phyloP scores from a whole-genome alignment of 2,113 vertebrate genomes.

The Hystrix cristata region DNA sequence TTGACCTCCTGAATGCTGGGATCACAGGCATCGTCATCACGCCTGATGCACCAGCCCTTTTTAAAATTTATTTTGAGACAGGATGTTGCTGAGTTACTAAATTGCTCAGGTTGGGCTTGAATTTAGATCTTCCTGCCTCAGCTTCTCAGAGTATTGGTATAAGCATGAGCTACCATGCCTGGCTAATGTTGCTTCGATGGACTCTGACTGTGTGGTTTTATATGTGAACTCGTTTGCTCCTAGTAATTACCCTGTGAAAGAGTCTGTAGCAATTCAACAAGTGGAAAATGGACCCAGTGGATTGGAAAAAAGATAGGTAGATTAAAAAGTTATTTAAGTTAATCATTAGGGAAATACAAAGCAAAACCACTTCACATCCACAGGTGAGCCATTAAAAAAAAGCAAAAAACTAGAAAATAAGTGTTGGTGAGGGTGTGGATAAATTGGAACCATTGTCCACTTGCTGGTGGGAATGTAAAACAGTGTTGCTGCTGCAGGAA shows the following conservation, averaged over 20 bases:
- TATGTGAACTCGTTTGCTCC: slow-evolving; percentile 24
- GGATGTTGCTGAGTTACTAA: not conserved
- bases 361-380: not conserved
- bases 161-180: not conserved
- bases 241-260: not conserved
- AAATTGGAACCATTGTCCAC: not conserved
- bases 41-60: not conserved
- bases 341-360: slow-evolving; percentile 29
- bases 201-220: not conserved
- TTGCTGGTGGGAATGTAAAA: not conserved
- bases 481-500: not conserved
- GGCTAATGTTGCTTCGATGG: not conserved
- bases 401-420: not conserved
- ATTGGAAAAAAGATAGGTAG: slow-evolving; percentile 14
- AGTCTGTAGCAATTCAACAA: not conserved
- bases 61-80: not conserved
- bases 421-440: not conserved
- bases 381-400: not conserved
- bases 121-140: not conserved
- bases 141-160: not conserved
- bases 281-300: not conserved
- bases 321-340: not conserved
- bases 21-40: not conserved
- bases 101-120: not conserved
- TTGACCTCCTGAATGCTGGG: not conserved